Conservation (phyloP, 2,888 invertebrate genomes). For the Mythimna pallens region DNA sequence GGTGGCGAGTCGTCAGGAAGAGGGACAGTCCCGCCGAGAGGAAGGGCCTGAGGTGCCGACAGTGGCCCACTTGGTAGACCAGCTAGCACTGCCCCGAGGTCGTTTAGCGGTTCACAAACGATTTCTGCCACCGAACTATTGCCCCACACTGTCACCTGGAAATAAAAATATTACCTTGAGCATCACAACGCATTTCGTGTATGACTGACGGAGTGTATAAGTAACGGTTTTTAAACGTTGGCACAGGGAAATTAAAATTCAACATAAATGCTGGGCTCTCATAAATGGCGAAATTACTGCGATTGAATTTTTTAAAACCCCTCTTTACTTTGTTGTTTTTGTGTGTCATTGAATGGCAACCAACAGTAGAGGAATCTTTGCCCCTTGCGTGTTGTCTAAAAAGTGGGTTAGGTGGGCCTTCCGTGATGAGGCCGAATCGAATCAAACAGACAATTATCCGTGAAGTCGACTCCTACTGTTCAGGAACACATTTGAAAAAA, state of each 20-base stretch:
- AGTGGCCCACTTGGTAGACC: constrained; percentile 84
- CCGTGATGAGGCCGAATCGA: constrained; percentile 52
- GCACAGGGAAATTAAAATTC: constrained; percentile 57
- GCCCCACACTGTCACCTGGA: constrained; percentile 85
- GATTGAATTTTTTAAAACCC: constrained; percentile 55
- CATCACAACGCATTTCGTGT: constrained; percentile 28
- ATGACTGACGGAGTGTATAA: constrained; percentile 41
- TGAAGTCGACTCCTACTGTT: constrained; percentile 51
- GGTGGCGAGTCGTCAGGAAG: constrained; percentile 74
- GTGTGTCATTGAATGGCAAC: constrained; percentile 46
- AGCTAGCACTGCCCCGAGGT: constrained; percentile 83
- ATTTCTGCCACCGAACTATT: constrained; percentile 87
- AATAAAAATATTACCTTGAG: constrained; percentile 60
- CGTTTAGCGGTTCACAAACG: constrained; percentile 84
- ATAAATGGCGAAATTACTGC: constrained; percentile 42
- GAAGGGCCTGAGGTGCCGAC: constrained; percentile 78
- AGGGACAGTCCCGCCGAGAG: constrained; percentile 78
- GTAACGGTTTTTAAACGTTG: constrained; percentile 51
- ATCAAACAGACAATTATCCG: constrained; percentile 44
- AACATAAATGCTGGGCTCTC: constrained; percentile 52
- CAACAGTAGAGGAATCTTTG: constrained; percentile 48
- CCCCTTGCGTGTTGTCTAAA: constrained; percentile 55
- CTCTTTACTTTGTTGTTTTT: constrained; percentile 47
- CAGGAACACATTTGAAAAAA: constrained; percentile 42
- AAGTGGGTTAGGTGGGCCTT: constrained; percentile 52